Evolutionary conservation across 1,140 invertebrate species (phyloP), one percentile per base, ranked within the genome.

Genomic region (Camponotus floridanus): DNA sequence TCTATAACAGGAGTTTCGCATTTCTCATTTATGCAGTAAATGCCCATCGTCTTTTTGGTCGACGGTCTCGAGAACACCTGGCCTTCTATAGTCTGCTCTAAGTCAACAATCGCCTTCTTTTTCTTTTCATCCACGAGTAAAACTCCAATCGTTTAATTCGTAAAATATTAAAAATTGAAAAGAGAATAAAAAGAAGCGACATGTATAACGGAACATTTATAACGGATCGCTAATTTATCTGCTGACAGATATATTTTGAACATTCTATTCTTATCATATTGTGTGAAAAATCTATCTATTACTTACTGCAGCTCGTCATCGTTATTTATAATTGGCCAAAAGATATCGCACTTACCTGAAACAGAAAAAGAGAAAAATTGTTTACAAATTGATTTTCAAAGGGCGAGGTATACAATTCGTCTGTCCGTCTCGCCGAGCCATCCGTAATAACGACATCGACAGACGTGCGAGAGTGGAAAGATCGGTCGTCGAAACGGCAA

Each of bases 261-360:
- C 42, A 11, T 36, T 51, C 4, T 36, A n/a, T 68, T 61, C 3
- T 33, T 1, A 18, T 0, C 15, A n/a, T 15, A 11, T 2, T 11
- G 7, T 55, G 15, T 70, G 21, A 79, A 64, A 51, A 68, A 73
- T 61, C 3, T 59, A 48, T 83, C 21, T 36, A 36, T n/a, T 13
- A 33, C 39, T 74, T 18, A 33, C 59, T 71, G 21, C 31, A 11
- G 11, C 0, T 9, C 21, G 18, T 73, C 36, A 81, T 61, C 36
- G 18, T 39, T 39, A 61, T 3, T 5, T n/a, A 21, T 31, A 1
- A 51, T 39, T 55, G 55, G 31, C 15, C 13, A 36, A 59, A 31
- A 61, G 79, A 61, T 39, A 21, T 31, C 36, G 61, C 59, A 94
- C 94, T 94, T 92, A 94, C 94, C 93, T 94, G 84, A 55, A 94